Evolutionary conservation across 1,140 invertebrate genomes (phyloP), one percentile per base, ranked within the genome.

Genomic region (Polypedilum pembai): DNA sequence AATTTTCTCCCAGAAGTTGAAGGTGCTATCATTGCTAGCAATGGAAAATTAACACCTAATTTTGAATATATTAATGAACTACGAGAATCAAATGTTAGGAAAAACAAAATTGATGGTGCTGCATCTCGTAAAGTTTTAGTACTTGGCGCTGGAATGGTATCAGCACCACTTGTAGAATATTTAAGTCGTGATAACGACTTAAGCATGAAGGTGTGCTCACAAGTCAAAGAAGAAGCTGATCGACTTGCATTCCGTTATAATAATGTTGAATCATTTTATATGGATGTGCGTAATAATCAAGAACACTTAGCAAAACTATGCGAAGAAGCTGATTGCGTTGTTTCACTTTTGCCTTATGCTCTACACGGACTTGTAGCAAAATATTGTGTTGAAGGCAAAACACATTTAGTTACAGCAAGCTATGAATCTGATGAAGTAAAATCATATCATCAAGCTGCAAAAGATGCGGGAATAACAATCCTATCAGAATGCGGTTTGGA

Each of bases 1-100:
- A 84, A 88, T 7, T 95, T 95, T 18, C 18, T 66, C 5, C 65
- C 65, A 66, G 65, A 66, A 66, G 65, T 66, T 66, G 65, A 66
- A n/a, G 65, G 65, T 17, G 94, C 96, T 8, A 95, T 99, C 74
- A 99, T 99, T 77, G 93, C 96, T 0, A 97, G 94, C 76, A 98
- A 99, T 80, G 96, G 96, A 73, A 85, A 87, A 78, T 82, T 99
- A 75, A 98, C 97, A 0, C 89, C 94, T 1, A 92, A 93, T 79
- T 99, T 92, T 83, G 90, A 98, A 83, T 99, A 99, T 78, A 99
- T 99, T 78, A 87, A 91, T 77, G 94, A 98, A 73, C 83, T 99
- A 3, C 86, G 97, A 76, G 86, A 80, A 82, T 83, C 80, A 75
- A 82, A 85, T 72, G 82, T 80, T 66, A 85, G 85, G 0, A 84